A percentile compares a stretch with the other conserved stretches of the same genome.
Evolutionary conservation across 2,888 invertebrate species (phyloP).

Genomic region (Allacma fusca): DNA sequence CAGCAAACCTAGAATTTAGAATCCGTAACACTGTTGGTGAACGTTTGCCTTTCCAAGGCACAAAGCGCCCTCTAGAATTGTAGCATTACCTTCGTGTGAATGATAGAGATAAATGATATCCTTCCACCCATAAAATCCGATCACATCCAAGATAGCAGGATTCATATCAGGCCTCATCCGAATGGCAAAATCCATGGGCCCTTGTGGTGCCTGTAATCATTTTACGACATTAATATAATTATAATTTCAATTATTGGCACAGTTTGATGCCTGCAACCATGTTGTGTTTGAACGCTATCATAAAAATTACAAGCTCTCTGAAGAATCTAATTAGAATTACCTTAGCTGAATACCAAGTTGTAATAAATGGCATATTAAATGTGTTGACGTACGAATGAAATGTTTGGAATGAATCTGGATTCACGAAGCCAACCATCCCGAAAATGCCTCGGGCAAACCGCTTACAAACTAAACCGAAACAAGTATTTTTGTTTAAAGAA

Average conservation of each 20-base stretch:
- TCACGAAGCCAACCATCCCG: slow-evolving; percentile 89
- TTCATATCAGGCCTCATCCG: slow-evolving; percentile 96
- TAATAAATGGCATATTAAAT: slow-evolving; percentile 93
- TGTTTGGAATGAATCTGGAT: slow-evolving; percentile 91
- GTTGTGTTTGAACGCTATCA: too few species aligned
- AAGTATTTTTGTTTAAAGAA: slow-evolving; percentile 56
- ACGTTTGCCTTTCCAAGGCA: too few species aligned
- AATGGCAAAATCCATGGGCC: slow-evolving; percentile 77
- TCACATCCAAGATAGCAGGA: slow-evolving; percentile 92
- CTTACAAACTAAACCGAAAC: slow-evolving; percentile 76
- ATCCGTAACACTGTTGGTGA: background rate
- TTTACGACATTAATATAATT: background rate
- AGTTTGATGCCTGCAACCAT: too few species aligned
- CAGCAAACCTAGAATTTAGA: slow-evolving; percentile 75
- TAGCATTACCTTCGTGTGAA: slow-evolving; percentile 80
- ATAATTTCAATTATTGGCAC: too few species aligned
- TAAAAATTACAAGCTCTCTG: too few species aligned
- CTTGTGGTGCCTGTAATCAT: slow-evolving; percentile 25
- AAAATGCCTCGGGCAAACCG: slow-evolving; percentile 89
- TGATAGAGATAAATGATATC: slow-evolving; percentile 89
- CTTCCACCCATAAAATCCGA: slow-evolving; percentile 89
- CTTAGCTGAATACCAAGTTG: slow-evolving; percentile 82
- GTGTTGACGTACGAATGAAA: slow-evolving; percentile 93
- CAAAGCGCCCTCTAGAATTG: too few species aligned
- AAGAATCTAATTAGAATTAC: slow-evolving; percentile 34